These are phyloP conservation scores for Pollenia labialis DNA, from an alignment of 2,888 invertebrate species.

Conservation along the genomic window DNA sequence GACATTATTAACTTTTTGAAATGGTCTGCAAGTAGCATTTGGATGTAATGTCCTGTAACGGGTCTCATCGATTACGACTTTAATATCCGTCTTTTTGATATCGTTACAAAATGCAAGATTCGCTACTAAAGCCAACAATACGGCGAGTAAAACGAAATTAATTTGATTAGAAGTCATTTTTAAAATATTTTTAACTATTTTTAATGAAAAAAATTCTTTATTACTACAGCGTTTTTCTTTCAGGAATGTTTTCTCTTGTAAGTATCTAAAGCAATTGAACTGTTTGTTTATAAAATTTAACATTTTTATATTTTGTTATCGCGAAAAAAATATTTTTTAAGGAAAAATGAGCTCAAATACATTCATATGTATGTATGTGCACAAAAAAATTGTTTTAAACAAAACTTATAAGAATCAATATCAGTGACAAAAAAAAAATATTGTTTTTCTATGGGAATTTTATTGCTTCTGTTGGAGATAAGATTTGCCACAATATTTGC, in stretches of 20 bases:
- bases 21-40: conserved; percentile 64
- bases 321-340: conserved; percentile 20
- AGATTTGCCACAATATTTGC: conserved; percentile 25
- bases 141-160: conserved; percentile 37
- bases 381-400: background rate
- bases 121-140: conserved; percentile 10
- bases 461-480: conserved; percentile 56
- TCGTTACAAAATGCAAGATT: conserved; percentile 75
- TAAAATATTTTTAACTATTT: conserved; percentile 33
- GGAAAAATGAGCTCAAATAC: conserved; percentile 44
- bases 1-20: conserved; percentile 79
- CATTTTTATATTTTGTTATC: conserved; percentile 63
- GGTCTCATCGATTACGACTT: conserved; percentile 76
- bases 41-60: conserved; percentile 77
- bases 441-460: conserved; percentile 28
- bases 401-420: conserved; percentile 19
- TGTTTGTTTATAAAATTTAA: conserved; percentile 49
- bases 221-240: conserved; percentile 3
- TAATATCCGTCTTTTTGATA: conserved; percentile 78
- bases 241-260: conserved; percentile 51
- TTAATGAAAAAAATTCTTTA: conserved; percentile 1
- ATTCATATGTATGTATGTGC: background rate
- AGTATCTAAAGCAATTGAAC: conserved; percentile 61
- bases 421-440: conserved; percentile 39
- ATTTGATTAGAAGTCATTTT: conserved; percentile 37